Evolutionary conservation across 2,113 vertebrate species (phyloP).

Genomic region (Gobio gobio): DNA sequence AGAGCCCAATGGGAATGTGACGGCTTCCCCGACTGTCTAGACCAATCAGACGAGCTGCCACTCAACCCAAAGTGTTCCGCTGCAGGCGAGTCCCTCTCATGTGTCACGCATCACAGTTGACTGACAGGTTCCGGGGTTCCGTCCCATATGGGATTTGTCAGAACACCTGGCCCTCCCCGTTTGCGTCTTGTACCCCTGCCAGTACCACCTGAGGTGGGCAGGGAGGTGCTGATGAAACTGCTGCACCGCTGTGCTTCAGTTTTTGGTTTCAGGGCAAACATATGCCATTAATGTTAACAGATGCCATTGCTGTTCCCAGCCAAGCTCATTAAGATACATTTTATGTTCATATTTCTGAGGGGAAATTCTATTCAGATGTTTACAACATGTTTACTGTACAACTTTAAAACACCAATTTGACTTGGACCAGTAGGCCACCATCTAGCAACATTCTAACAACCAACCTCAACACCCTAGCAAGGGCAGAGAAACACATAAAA

Average conservation of each 20-base stretch:
- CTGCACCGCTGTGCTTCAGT: background rate
- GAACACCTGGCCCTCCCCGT: constrained; percentile 29
- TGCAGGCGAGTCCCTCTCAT: constrained; percentile 73
- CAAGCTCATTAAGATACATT: background rate
- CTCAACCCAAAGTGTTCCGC: constrained; percentile 81
- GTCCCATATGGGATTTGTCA: constrained; percentile 41
- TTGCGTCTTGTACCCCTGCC: constrained; percentile 8
- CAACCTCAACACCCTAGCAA: background rate
- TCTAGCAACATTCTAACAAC: background rate
- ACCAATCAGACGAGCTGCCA: constrained; percentile 86
- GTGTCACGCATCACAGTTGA: background rate
- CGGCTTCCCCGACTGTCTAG: constrained; percentile 84
- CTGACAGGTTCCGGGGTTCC: constrained; percentile 24
- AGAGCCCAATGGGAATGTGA: constrained; percentile 87
- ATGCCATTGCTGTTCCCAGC: constrained; percentile 1
- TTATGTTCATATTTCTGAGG: background rate
- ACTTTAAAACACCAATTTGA: background rate
- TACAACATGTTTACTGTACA: background rate
- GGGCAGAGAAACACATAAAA: background rate
- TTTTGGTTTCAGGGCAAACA: constrained; percentile 37
- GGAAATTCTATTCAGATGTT: constrained; percentile 4
- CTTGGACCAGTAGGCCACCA: background rate
- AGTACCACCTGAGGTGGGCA: constrained; percentile 8
- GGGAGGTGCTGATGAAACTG: constrained; percentile 17
- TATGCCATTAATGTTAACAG: constrained; percentile 38